These are phyloP conservation scores for Chinchilla lanigera DNA, from an alignment of 2,113 vertebrate species.

Conservation along the genomic window DNA sequence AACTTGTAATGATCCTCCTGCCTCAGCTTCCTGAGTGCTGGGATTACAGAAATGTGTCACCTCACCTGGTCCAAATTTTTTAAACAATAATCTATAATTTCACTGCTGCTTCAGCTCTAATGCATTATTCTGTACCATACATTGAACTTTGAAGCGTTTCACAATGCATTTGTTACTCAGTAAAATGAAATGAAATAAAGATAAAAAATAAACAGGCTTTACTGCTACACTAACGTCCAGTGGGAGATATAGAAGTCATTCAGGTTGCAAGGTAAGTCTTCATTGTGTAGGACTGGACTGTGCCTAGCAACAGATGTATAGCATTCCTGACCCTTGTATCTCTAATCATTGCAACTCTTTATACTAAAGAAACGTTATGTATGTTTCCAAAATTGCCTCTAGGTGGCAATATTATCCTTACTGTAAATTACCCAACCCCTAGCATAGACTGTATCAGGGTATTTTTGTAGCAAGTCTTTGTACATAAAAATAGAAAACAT, in stretches of 20 bases:
- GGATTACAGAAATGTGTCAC: too few relatives aligned
- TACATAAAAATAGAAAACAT: neutral
- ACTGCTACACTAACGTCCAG: neutral
- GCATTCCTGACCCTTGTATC: neutral
- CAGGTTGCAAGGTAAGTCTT: neutral
- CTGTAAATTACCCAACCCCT: neutral
- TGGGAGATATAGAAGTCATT: neutral
- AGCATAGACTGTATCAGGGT: neutral
- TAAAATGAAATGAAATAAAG: constrained; percentile 47
- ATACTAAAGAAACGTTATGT: neutral
- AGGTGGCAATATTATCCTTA: constrained; percentile 61
- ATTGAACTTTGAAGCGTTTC: neutral
- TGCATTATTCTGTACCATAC: neutral
- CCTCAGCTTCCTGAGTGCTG: too few relatives aligned
- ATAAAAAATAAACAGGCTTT: neutral
- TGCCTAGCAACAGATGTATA: neutral
- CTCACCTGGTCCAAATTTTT: neutral
- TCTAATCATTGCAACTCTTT: neutral
- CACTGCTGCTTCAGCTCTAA: neutral
- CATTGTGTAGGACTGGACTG: neutral
- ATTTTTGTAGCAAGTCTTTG: neutral
- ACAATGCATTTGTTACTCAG: neutral
- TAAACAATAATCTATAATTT: neutral
- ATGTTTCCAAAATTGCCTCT: constrained; percentile 59
- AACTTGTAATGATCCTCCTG: too few relatives aligned